These are phyloP conservation scores for Huso huso DNA, from an alignment of 2,797 vertebrate species.

Conservation along the genomic window DNA sequence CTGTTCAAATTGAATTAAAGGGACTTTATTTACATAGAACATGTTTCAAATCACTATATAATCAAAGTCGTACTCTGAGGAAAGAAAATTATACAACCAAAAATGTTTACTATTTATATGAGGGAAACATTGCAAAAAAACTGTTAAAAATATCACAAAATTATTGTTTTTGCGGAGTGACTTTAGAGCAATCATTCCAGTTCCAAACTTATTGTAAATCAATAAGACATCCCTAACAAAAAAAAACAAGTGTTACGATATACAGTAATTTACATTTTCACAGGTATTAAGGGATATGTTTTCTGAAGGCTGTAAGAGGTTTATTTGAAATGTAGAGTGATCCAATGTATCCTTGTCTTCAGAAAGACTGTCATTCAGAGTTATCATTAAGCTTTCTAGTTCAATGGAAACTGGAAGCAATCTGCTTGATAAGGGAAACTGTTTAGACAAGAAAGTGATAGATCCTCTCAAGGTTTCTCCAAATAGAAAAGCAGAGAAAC, in stretches of 20 bases:
- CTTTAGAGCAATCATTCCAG: too few species aligned
- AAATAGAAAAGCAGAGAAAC: not conserved
- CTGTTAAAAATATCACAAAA: too few species aligned
- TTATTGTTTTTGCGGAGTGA: too few species aligned
- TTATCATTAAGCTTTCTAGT: conserved; percentile 4
- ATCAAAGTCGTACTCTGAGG: too few species aligned
- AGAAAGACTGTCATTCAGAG: conserved; percentile 5
- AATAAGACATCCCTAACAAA: too few species aligned
- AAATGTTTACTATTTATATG: too few species aligned
- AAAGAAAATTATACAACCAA: too few species aligned
- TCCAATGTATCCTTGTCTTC: conserved; percentile 4
- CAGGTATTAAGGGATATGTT: not conserved
- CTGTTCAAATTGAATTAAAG: too few species aligned
- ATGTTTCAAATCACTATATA: too few species aligned
- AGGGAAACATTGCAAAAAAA: too few species aligned
- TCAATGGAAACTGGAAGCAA: conserved; percentile 1
- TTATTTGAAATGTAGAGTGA: conserved; percentile 9
- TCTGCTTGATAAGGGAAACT: conserved; percentile 5
- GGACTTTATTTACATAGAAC: too few species aligned
- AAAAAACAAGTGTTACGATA: not conserved
- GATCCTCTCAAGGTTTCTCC: conserved; percentile 1
- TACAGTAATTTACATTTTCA: conserved; percentile 2
- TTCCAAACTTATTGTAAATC: too few species aligned
- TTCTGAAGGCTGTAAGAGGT: conserved; percentile 1
- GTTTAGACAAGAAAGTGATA: conserved; percentile 7